Percentiles rank a stretch among this genome's conserved stretches.
Evolutionary conservation across 2,888 invertebrate genomes (phyloP).

Genomic region (Glyphotaelius pellucidus): DNA sequence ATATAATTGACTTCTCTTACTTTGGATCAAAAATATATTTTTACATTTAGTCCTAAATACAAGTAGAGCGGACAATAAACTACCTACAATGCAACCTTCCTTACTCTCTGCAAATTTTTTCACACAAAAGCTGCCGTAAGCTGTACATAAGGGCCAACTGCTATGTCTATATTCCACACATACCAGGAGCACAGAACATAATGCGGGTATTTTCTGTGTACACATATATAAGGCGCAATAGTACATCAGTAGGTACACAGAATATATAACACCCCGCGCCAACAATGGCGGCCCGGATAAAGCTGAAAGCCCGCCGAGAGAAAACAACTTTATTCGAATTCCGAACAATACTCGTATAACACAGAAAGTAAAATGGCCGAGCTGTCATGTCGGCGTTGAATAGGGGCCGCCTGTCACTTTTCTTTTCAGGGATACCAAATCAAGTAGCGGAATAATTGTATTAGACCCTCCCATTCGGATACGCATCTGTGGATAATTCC

Average conservation of each 20-base stretch:
- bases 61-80: background rate
- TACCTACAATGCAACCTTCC: background rate
- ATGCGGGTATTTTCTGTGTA: background rate
- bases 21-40: too few relatives aligned
- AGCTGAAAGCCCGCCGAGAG: constrained; percentile 50
- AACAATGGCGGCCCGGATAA: constrained; percentile 49
- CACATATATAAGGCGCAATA: background rate
- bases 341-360: constrained; percentile 51
- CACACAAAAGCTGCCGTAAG: background rate
- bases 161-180: background rate
- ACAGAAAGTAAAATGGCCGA: constrained; percentile 63
- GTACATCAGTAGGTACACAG: background rate
- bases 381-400: constrained; percentile 39
- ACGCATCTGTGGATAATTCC: constrained; percentile 30
- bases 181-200: background rate
- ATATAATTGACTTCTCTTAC: too few relatives aligned
- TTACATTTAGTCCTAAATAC: too few relatives aligned
- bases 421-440: constrained; percentile 54
- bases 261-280: constrained; percentile 2
- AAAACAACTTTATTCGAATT: constrained; percentile 59
- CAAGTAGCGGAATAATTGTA: constrained; percentile 62
- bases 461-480: constrained; percentile 46
- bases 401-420: constrained; percentile 45
- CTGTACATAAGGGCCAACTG: background rate
- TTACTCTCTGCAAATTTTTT: background rate